Conservation (phyloP, 2,888 invertebrate genomes). For the Epinotia bilunana region DNA sequence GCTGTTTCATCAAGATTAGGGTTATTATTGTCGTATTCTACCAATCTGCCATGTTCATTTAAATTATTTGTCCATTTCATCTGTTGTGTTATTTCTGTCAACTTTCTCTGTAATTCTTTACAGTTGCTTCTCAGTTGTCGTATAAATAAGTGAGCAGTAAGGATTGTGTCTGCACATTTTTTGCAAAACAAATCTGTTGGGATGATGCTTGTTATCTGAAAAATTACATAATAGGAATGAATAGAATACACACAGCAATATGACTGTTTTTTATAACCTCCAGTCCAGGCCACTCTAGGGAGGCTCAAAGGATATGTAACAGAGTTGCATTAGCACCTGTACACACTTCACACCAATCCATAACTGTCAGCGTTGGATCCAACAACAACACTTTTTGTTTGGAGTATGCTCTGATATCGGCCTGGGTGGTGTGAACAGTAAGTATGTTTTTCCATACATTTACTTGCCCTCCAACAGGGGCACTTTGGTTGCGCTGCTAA, state of each 20-base stretch:
- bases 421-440: too few species aligned
- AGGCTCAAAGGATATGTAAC: too few species aligned
- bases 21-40: slow-evolving; percentile 16
- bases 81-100: slow-evolving; percentile 32
- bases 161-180: slow-evolving; percentile 30
- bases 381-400: too few species aligned
- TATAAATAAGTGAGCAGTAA: slow-evolving; percentile 20
- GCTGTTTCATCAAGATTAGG: not conserved
- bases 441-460: too few species aligned
- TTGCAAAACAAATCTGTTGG: slow-evolving; percentile 34
- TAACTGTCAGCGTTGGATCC: too few species aligned
- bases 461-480: too few species aligned
- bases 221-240: not conserved
- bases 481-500: too few species aligned
- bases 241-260: not conserved
- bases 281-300: too few species aligned
- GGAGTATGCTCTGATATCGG: too few species aligned
- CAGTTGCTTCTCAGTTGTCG: slow-evolving; percentile 23
- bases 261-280: not conserved
- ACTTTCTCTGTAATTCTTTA: slow-evolving; percentile 28
- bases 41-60: slow-evolving; percentile 30
- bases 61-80: slow-evolving; percentile 37
- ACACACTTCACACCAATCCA: too few species aligned
- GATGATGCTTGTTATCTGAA: slow-evolving; percentile 28
- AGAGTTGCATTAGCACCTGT: too few species aligned